A percentile compares a stretch with the other conserved stretches of the same genome.
These are phyloP conservation scores for Drosophila fungiperda DNA, from an alignment of 2,888 invertebrate species.

Conservation along the genomic window DNA sequence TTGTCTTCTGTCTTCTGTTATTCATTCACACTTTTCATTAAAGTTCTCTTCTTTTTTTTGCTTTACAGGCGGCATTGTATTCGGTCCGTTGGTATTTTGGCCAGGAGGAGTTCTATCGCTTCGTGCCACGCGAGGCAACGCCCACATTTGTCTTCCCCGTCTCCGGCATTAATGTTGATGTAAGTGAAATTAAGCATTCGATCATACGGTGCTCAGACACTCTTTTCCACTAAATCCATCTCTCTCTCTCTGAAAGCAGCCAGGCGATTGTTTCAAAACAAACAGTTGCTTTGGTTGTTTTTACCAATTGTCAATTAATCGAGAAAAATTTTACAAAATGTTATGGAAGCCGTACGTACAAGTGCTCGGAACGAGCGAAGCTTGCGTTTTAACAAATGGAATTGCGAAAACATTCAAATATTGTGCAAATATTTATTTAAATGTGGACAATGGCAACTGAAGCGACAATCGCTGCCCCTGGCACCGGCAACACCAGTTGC, in stretches of 20 bases:
- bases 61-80: constrained; percentile 86
- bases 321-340: constrained; percentile 55
- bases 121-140: constrained; percentile 87
- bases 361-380: constrained; percentile 31
- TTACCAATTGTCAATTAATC: constrained; percentile 56
- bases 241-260: background rate
- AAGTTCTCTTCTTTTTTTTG: constrained; percentile 31
- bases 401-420: constrained; percentile 73
- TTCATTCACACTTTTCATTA: constrained; percentile 61
- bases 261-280: constrained; percentile 13
- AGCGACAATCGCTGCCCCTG: constrained; percentile 53
- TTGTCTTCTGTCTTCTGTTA: constrained; percentile 15
- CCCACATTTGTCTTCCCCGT: constrained; percentile 87
- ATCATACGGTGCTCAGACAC: constrained; percentile 7
- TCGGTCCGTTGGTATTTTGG: constrained; percentile 89
- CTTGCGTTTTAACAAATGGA: constrained; percentile 63
- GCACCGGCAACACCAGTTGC: constrained; percentile 24
- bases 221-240: background rate
- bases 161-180: constrained; percentile 87
- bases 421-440: constrained; percentile 79
- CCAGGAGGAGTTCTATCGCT: constrained; percentile 88
- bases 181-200: constrained; percentile 84
- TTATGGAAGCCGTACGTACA: constrained; percentile 14
- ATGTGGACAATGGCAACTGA: constrained; percentile 67
- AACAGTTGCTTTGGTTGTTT: constrained; percentile 6